Conservation (phyloP, 2,888 invertebrate species). For the Cartodere bifasciata region DNA sequence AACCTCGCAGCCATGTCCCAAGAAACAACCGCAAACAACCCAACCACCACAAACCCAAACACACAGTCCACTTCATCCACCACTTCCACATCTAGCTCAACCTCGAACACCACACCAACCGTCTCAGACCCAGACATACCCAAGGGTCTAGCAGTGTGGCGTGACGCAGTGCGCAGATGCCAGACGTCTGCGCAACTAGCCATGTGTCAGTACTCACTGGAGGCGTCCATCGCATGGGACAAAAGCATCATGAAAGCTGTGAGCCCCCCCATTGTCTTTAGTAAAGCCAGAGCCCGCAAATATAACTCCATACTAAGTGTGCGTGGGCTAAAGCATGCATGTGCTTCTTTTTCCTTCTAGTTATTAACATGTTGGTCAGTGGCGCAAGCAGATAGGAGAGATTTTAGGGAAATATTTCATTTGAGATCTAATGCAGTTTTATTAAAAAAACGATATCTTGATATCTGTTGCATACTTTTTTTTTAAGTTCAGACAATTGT, state of each 20-base stretch:
- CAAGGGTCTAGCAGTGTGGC: constrained; percentile 75
- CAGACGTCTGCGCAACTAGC: constrained; percentile 83
- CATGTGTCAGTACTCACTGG: constrained; percentile 79
- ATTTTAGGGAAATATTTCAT: too few species aligned
- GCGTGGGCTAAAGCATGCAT: constrained; percentile 37
- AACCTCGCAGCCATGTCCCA: constrained; percentile 46
- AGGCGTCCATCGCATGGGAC: constrained; percentile 94
- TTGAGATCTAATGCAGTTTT: too few species aligned
- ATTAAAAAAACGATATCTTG: too few species aligned
- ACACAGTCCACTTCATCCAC: not conserved
- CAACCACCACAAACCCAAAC: constrained; percentile 17
- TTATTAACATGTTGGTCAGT: too few species aligned
- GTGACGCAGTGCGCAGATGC: constrained; percentile 73
- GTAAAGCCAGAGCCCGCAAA: constrained; percentile 37
- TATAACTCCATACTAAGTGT: constrained; percentile 39
- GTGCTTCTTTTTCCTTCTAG: constrained; percentile 28
- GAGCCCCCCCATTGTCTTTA: constrained; percentile 42
- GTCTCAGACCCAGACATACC: constrained; percentile 44
- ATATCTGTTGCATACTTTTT: too few species aligned
- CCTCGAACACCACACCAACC: constrained; percentile 9
- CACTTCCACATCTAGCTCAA: constrained; percentile 10
- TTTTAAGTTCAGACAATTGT: too few species aligned
- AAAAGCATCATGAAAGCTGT: constrained; percentile 99
- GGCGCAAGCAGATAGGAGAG: too few species aligned
- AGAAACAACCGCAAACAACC: constrained; percentile 23